Percentiles rank a stretch among this genome's conserved stretches.
These are phyloP conservation scores for Callosobruchus maculatus DNA, from an alignment of 2,888 invertebrate species.

Conservation along the genomic window DNA sequence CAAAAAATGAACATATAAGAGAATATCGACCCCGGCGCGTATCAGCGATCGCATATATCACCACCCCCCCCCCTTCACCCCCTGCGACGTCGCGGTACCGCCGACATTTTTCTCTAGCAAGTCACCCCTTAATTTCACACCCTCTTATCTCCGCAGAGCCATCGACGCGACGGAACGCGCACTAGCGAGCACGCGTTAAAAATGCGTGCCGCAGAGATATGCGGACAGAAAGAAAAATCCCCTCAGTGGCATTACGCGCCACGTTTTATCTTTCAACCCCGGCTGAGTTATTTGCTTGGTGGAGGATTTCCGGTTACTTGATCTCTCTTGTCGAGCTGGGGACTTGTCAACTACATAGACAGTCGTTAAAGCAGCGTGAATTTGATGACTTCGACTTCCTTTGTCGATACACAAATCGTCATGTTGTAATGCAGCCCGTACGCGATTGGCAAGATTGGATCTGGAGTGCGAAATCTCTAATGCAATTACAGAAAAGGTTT, in stretches of 20 bases:
- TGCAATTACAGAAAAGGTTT: too few relatives aligned
- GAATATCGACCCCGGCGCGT: background rate
- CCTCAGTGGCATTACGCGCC: background rate
- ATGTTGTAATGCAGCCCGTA: too few relatives aligned
- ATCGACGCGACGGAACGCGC: background rate
- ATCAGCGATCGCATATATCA: background rate
- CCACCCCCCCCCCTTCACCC: background rate
- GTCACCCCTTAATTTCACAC: slow-evolving; percentile 12
- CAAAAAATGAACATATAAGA: background rate
- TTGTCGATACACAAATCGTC: too few relatives aligned
- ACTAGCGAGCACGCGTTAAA: background rate
- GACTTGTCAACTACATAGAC: slow-evolving; percentile 1
- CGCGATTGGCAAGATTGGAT: too few relatives aligned
- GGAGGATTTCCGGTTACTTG: slow-evolving; percentile 3
- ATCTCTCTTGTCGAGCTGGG: background rate
- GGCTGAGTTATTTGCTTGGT: background rate
- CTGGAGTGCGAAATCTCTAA: too few relatives aligned
- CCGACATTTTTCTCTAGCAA: slow-evolving; percentile 1
- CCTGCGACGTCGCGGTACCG: background rate
- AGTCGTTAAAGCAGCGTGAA: slow-evolving; percentile 36
- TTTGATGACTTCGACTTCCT: slow-evolving; percentile 34
- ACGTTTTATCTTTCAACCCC: background rate
- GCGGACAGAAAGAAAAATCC: background rate
- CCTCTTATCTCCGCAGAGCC: slow-evolving; percentile 7
- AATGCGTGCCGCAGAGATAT: background rate